Percentiles rank a stretch among this genome's conserved stretches.
Evolutionary conservation across 1,140 invertebrate genomes (phyloP).

Genomic region (Drosophila navojoa): DNA sequence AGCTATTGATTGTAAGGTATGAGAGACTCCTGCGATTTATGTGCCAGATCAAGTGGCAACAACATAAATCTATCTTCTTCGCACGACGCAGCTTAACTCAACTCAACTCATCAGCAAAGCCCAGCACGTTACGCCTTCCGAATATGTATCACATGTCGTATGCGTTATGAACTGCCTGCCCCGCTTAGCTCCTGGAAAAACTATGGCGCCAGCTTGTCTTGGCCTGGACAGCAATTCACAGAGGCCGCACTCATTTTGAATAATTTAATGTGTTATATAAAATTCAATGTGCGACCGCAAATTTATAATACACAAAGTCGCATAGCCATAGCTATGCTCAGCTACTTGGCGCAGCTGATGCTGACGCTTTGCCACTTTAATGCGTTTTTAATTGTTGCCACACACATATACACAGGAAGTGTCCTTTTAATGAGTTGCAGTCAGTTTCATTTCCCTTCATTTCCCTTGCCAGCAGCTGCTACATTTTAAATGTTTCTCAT

Average conservation of each 20-base stretch:
- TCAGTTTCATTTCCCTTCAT: neutral
- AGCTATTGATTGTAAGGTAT: slow-evolving; percentile 58
- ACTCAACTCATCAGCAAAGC: slow-evolving; percentile 33
- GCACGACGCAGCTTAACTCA: neutral
- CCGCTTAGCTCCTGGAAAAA: slow-evolving; percentile 28
- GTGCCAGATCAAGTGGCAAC: slow-evolving; percentile 10
- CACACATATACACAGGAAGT: slow-evolving; percentile 9
- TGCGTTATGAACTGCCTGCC: slow-evolving; percentile 42
- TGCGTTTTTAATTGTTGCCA: slow-evolving; percentile 77
- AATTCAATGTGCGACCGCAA: slow-evolving; percentile 61
- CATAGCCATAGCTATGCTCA: slow-evolving; percentile 26
- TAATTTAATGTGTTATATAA: slow-evolving; percentile 74
- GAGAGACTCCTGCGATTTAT: neutral
- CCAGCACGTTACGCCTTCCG: slow-evolving; percentile 58
- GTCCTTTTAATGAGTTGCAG: slow-evolving; percentile 56
- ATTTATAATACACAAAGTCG: slow-evolving; percentile 65
- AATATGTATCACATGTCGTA: slow-evolving; percentile 68
- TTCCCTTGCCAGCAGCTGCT: neutral
- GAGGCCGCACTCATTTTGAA: slow-evolving; percentile 43
- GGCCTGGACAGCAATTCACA: slow-evolving; percentile 21
- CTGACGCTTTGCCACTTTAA: slow-evolving; percentile 51
- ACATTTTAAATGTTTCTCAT: slow-evolving; percentile 61
- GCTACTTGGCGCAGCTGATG: slow-evolving; percentile 11
- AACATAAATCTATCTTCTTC: slow-evolving; percentile 5
- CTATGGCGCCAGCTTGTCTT: slow-evolving; percentile 30